Evolutionary conservation across 2,797 vertebrate genomes (phyloP).

Genomic region (Morus bassanus): DNA sequence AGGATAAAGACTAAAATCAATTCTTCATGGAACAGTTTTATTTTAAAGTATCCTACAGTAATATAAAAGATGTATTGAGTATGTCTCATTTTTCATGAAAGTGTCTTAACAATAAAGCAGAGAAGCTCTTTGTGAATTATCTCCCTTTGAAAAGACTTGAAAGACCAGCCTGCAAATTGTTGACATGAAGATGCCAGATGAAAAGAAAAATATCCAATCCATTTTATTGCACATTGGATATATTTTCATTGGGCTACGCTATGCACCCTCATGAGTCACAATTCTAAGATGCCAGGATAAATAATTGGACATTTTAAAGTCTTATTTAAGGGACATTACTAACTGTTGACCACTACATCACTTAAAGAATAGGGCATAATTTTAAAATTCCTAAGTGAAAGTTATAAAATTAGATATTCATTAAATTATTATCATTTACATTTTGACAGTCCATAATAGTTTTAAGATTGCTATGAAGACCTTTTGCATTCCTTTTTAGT

Average conservation of each 20-base stretch:
- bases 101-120: background rate
- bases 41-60: background rate
- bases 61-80: background rate
- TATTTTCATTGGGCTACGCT: background rate
- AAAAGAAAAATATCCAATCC: slow-evolving; percentile 6
- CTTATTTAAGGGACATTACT: background rate
- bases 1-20: background rate
- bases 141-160: slow-evolving; percentile 23
- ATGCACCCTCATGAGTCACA: background rate
- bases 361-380: background rate
- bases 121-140: background rate
- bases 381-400: slow-evolving; percentile 38
- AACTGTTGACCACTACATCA: background rate
- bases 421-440: slow-evolving; percentile 29
- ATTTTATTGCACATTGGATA: background rate
- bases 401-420: slow-evolving; percentile 13
- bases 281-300: background rate
- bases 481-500: slow-evolving; percentile 38
- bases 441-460: slow-evolving; percentile 40
- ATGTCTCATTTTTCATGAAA: background rate
- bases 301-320: background rate
- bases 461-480: slow-evolving; percentile 49
- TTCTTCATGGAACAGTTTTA: background rate
- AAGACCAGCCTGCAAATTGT: background rate
- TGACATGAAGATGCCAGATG: background rate